Conservation (phyloP, 2,113 vertebrate genomes). For the Elgaria multicarinata region DNA sequence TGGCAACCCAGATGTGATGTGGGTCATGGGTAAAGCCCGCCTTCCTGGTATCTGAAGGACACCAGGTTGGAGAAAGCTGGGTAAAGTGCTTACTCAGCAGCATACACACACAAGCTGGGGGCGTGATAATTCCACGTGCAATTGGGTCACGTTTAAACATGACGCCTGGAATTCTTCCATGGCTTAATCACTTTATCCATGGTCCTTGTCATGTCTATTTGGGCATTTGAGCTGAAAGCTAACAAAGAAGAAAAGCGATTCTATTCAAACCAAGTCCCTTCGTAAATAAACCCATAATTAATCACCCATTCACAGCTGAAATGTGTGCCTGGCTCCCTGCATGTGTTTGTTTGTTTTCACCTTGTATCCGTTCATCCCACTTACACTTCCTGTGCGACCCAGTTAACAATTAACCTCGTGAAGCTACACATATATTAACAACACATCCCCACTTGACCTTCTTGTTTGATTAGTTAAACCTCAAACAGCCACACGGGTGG, state of each 20-base stretch:
- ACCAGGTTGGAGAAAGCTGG: too few species aligned
- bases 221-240: neutral
- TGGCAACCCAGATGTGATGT: too few species aligned
- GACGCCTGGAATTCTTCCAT: neutral
- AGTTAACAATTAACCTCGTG: slow-evolving; percentile 7
- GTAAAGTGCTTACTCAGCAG: neutral
- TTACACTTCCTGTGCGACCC: slow-evolving; percentile 8
- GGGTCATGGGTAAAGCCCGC: too few species aligned
- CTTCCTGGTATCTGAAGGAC: too few species aligned
- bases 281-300: slow-evolving; percentile 7
- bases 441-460: slow-evolving; percentile 26
- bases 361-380: neutral
- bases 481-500: neutral
- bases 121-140: neutral
- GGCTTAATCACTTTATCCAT: neutral
- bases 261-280: neutral
- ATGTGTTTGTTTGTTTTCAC: neutral
- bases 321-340: neutral
- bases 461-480: slow-evolving; percentile 25
- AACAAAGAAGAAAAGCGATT: neutral
- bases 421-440: neutral
- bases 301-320: neutral
- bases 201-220: neutral
- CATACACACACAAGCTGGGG: neutral
- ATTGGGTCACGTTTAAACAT: neutral